phyloP scores from a whole-genome alignment of 2,888 invertebrate genomes.

The Rhimphoctona megacephalus region DNA sequence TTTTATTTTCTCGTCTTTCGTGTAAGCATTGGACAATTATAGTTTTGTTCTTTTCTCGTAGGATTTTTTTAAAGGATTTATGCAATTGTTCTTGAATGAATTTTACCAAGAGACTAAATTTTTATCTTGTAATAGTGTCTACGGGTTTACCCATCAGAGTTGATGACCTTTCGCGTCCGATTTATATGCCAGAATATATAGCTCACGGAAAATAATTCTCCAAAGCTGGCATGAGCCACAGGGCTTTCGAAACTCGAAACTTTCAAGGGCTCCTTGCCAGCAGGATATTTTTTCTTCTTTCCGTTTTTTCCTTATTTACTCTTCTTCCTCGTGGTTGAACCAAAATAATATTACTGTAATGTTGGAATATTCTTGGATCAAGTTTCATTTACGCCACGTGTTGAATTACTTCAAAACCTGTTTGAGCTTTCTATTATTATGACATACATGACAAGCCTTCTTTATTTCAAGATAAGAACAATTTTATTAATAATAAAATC shows the following conservation, averaged over 20 bases:
- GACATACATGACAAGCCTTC: not conserved
- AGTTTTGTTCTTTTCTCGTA: not conserved
- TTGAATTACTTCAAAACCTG: conserved; percentile 24
- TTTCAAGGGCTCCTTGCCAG: conserved; percentile 47
- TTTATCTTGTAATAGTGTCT: not conserved
- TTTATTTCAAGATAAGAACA: not conserved
- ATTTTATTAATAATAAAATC: no score
- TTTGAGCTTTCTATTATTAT: not conserved
- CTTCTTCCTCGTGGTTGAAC: not conserved
- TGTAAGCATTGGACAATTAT: not conserved
- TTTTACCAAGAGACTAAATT: not conserved
- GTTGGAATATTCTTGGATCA: conserved; percentile 22
- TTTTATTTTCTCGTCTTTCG: not conserved
- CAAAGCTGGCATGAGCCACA: conserved; percentile 23
- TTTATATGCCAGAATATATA: conserved; percentile 50
- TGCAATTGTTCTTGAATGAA: conserved; percentile 3
- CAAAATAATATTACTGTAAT: not conserved
- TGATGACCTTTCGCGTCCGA: conserved; percentile 6
- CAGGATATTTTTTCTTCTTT: not conserved
- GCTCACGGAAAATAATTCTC: conserved; percentile 27
- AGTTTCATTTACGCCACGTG: conserved; percentile 56
- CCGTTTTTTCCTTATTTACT: conserved; percentile 17
- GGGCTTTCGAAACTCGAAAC: conserved; percentile 36
- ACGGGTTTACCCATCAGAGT: conserved; percentile 23
- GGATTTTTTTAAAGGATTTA: not conserved